phyloP scores from a whole-genome alignment of 2,888 invertebrate genomes.

The Tiliacea citrago region DNA sequence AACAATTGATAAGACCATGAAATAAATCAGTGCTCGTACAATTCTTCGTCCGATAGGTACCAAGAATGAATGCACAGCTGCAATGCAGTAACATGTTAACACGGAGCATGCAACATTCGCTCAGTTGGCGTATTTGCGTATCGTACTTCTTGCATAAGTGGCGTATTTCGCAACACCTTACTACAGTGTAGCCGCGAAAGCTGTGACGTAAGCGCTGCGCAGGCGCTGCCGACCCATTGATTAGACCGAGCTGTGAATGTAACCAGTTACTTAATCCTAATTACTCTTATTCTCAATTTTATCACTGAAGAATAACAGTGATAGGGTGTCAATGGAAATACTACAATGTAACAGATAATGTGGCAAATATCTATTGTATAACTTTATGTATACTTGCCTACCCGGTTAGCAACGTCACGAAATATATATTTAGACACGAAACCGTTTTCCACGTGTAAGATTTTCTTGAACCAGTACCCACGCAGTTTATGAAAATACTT shows the following conservation, averaged over 20 bases:
- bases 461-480: constrained; percentile 8
- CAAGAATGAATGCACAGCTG: constrained; percentile 34
- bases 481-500: constrained; percentile 28
- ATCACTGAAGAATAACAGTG: constrained; percentile 34
- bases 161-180: constrained; percentile 83
- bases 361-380: constrained; percentile 12
- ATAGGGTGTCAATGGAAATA: not conserved
- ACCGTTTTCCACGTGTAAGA: constrained; percentile 11
- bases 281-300: constrained; percentile 68
- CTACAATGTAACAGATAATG: constrained; percentile 18
- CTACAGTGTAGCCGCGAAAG: constrained; percentile 85
- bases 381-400: constrained; percentile 5
- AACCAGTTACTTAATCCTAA: constrained; percentile 82
- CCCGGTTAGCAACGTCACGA: constrained; percentile 4
- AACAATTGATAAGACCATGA: constrained; percentile 34
- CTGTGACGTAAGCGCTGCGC: constrained; percentile 83
- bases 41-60: constrained; percentile 23
- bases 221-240: constrained; percentile 83
- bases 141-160: constrained; percentile 85
- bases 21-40: constrained; percentile 29
- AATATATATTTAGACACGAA: constrained; percentile 17
- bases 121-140: constrained; percentile 80
- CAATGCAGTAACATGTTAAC: constrained; percentile 66
- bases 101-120: constrained; percentile 72
- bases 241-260: constrained; percentile 84